Evolutionary conservation across 2,797 vertebrate species (phyloP).

Genomic region (Borostomias antarcticus): DNA sequence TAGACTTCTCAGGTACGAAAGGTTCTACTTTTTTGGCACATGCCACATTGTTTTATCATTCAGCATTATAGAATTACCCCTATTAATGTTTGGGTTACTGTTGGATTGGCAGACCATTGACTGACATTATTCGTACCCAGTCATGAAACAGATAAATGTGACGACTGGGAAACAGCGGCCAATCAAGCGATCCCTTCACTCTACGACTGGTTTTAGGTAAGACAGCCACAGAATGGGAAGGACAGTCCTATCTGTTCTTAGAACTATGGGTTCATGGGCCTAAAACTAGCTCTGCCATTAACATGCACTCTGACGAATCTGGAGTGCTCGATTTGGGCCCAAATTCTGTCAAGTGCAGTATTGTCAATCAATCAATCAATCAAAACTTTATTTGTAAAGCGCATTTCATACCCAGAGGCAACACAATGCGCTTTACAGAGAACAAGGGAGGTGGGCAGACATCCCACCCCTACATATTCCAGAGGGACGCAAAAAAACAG

Average conservation of each 20-base stretch:
- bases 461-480: no score
- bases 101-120: conserved; percentile 1
- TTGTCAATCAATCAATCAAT: no score
- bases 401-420: no score
- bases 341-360: no score
- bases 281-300: not conserved
- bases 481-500: no score
- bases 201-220: conserved; percentile 93
- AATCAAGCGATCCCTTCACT: conserved; percentile 92
- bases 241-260: not conserved
- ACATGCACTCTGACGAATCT: no score
- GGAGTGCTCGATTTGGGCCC: no score
- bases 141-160: conserved; percentile 93
- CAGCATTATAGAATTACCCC: not conserved
- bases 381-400: no score
- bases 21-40: not conserved
- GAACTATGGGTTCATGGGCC: not conserved
- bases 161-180: conserved; percentile 91
- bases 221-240: conserved; percentile 4
- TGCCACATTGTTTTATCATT: not conserved
- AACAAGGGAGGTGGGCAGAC: no score
- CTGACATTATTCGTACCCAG: conserved; percentile 61
- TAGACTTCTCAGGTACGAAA: conserved; percentile 89
- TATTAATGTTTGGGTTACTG: conserved; percentile 43
- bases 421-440: no score